Conservation (phyloP, 1,140 invertebrate genomes). For the Neotoxoptera formosana region DNA sequence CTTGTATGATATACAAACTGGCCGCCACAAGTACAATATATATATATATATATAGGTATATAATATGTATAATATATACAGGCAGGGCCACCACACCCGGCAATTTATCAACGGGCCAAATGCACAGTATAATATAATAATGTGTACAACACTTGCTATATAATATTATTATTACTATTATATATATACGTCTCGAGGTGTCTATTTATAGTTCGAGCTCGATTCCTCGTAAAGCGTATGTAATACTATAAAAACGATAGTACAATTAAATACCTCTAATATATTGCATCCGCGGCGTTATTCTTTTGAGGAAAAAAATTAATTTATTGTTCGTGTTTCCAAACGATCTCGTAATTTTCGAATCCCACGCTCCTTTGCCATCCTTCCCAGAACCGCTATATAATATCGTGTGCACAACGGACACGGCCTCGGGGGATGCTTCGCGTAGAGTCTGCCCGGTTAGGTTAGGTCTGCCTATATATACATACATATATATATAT, state of each 20-base stretch:
- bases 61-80: not conserved
- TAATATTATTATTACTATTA: not conserved
- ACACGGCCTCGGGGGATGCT: not conserved
- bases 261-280: not conserved
- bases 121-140: not conserved
- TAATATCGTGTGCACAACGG: not conserved
- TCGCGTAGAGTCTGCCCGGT: not conserved
- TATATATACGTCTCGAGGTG: not conserved
- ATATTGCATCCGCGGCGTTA: not conserved
- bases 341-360: not conserved
- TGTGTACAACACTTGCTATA: not conserved
- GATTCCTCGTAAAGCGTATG: not conserved
- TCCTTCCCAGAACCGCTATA: not conserved
- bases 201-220: constrained; percentile 33
- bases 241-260: not conserved
- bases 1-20: not conserved
- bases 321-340: not conserved
- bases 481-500: too few species aligned
- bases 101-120: constrained; percentile 43
- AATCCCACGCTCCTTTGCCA: not conserved
- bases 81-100: constrained; percentile 39
- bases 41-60: not conserved
- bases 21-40: not conserved
- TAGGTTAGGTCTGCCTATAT: not conserved
- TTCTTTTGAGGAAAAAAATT: constrained; percentile 1